Evolutionary conservation across 2,113 vertebrate genomes (phyloP).

Genomic region (Macroglossus sobrinus): DNA sequence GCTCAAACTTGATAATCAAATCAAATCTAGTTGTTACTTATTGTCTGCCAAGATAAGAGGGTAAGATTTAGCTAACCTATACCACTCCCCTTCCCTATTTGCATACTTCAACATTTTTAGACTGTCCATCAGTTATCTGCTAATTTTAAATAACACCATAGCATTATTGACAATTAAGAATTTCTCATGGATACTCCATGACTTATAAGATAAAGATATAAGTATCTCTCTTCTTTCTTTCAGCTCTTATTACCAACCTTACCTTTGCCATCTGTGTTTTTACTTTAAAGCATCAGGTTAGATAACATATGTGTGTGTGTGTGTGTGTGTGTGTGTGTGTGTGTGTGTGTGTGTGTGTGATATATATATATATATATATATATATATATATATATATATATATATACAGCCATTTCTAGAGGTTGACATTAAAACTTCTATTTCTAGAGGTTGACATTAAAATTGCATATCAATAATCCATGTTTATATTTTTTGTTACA

Average conservation of each 20-base stretch:
- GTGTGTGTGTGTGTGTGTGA: too few species aligned
- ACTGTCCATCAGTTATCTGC: neutral
- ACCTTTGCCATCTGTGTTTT: neutral
- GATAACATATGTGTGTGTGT: too few species aligned
- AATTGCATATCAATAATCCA: neutral
- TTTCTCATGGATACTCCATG: neutral
- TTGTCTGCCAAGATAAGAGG: neutral
- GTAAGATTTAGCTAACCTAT: neutral
- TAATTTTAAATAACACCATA: neutral
- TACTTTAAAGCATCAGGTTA: neutral
- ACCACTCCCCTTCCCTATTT: neutral
- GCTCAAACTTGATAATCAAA: neutral
- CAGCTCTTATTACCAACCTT: too few species aligned
- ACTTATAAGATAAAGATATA: neutral
- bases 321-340: too few species aligned
- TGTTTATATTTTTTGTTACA: neutral
- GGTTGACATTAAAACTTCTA: too few species aligned
- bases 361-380: too few species aligned
- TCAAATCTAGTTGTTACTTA: neutral
- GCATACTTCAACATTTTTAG: neutral
- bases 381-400: too few species aligned
- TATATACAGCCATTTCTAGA: too few species aligned
- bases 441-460: neutral
- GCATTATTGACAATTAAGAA: too few species aligned
- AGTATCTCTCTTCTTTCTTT: neutral